Evolutionary conservation across 1,140 invertebrate species (phyloP), one percentile per base, ranked within the genome.

Genomic region (Neotoxoptera formosana): DNA sequence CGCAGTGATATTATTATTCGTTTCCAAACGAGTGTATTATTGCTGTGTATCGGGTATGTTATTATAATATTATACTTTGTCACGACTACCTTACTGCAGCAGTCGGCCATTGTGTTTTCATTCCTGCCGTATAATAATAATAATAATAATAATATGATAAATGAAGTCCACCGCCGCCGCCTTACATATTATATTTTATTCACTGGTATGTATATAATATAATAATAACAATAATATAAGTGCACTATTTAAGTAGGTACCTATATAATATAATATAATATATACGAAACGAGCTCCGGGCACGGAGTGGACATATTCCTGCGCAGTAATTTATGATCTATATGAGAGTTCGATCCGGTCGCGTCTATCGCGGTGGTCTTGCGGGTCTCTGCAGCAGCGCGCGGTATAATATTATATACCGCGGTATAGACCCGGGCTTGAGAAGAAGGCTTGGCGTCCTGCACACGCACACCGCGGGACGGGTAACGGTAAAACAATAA

Each of bases 291-390:
- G 81, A 83, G 36, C 81, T 83, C 81, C 23, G 41, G 41, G 83
- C 41, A 14, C 25, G 45, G 45, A 87, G 41, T 87, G 41, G 84
- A 87, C 84, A 87, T 87, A 87, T 76, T 76, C 60, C 30, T 76
- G 60, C n/a, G 14, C 84, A 11, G 45, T 87, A 87, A 87, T 87
- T 87, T 87, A 87, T 87, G 84, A 47, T 87, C 84, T 48, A 87
- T 84, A 41, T 45, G 84, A 87, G 84, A 87, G 84, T 47, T 45
- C 25, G 84, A 87, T 87, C 84, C 41, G 84, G 45, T 45, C 36
- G 56, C 36, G 56, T 91, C 90, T 91, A 91, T 91, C 90, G 53
- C 90, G 90, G 90, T 91, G 90, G 90, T 91, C 89, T 60, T 90
- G 17, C n/a, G n/a, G 48, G 87, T 89, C n/a, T 56, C 88, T 21